Base-by-base conservation (phyloP, 2,113 vertebrate genomes). In the Epinephelus moara region DNA sequence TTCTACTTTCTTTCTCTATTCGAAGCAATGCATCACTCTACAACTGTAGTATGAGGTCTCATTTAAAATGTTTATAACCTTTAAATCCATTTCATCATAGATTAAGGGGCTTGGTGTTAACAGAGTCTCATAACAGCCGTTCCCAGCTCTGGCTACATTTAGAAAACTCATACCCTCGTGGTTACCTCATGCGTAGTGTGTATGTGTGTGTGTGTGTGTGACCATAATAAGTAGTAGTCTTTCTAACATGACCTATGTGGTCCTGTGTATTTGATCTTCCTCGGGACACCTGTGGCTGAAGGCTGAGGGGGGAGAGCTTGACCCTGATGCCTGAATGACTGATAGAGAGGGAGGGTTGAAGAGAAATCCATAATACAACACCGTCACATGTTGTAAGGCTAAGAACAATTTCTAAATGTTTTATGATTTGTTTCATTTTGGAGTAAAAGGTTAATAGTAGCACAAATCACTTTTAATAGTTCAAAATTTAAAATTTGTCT, bases 151-250 rank as follows among this genome's bases (percentile, higher is more conserved):
- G 42, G 75, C 94, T 87, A 84, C 91, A 94, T 95, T 96, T 96
- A 95, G 95, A 96, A 96, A 93, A 78, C 66, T 47, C 79, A 86
- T 91, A 91, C 69, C 60, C 90, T 92, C 88, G 59, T 78, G 89
- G 66, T 85, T 92, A 94, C 82, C 87, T 92, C 92, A 87, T 87
- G 88, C 90, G 90, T 90, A 85, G 94, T 69, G 47, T 45, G 62
- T 40, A 17, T n/a, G 53, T 55, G 53, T 55, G 53, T 53, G 52
- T 55, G 52, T 53, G 55, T 86, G 81, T 88, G 89, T 71, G 81
- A 70, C 87, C 61, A 84, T 91, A 90, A 89, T 63, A 91, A 67
- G 66, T 27, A 85, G 45, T 61, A 78, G 70, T 70, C 56, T 81
- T 60, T 77, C 40, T 3, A 49, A 62, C 64, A 59, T 71, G 59